Base-by-base conservation (phyloP, 1,140 invertebrate genomes). In the Scaptomyza montana region DNA sequence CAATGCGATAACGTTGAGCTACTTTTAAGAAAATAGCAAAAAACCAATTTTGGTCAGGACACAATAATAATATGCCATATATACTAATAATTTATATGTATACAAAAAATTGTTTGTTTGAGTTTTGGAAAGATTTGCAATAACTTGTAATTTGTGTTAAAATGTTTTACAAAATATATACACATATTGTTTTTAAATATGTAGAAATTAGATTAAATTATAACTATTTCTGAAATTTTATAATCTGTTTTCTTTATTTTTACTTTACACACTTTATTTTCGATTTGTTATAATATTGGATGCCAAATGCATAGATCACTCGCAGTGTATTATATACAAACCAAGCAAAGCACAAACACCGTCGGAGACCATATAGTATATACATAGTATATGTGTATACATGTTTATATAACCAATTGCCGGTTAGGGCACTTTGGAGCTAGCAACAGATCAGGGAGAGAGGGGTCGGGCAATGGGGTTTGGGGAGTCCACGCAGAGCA, bases 261-360 rank as follows among this genome's bases (percentile, higher is more conserved):
- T 16, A 16, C 16, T 16, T 16, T 1, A 16, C 16, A 16, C 16
- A 33, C 21, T 25, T 33, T 33, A 36, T 36, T 8, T 36, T 36
- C 9, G 33, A 36, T 47, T 19, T 45, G 49, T 25, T 25, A 25
- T 25, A 25, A 25, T 25, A 25, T 25, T 25, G 21, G 21, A 25
- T 25, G 21, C 21, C 3, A 45, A 50, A 49, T 57, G 74, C 54
- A 89, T 80, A 70, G 79, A 80, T 89, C 77, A 67, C 73, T 75
- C 77, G 68, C 45, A 74, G 50, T 67, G 53, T 62, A 71, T 25
- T 63, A 33, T 49, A 59, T 36, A 36, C 33, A 36, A 36, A 36
- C 33, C 33, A 36, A 41, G 45, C 36, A 30, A 12, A 62, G 36
- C 55, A 56, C 43, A 41, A 43, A 57, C 67, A 60, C 12, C 33